Percentiles rank a stretch among this genome's conserved stretches.
These are phyloP conservation scores for Pangasius djambal DNA, from an alignment of 2,797 vertebrate genomes.

Conservation along the genomic window DNA sequence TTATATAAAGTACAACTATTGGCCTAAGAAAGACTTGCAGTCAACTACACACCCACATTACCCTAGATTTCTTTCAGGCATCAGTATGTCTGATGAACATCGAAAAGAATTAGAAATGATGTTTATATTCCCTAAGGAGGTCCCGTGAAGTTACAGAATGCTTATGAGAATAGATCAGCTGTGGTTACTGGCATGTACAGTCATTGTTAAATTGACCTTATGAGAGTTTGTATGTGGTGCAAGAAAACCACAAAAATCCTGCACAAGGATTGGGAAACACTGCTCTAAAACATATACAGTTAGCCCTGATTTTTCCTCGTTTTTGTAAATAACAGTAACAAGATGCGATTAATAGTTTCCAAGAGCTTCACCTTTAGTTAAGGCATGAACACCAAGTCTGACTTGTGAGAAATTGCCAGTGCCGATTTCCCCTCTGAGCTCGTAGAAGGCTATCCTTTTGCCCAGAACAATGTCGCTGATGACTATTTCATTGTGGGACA, in stretches of 20 bases:
- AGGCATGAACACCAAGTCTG: constrained; percentile 74
- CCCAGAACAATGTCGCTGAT: constrained; percentile 72
- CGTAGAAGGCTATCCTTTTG: constrained; percentile 76
- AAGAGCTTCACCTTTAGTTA: constrained; percentile 75
- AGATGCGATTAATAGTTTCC: not conserved
- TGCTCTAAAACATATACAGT: not conserved
- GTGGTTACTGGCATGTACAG: constrained; percentile 25
- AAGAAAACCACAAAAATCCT: not conserved
- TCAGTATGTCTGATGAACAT: constrained; percentile 41
- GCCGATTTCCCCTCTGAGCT: constrained; percentile 78
- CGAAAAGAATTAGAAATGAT: constrained; percentile 14
- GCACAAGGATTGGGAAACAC: not conserved
- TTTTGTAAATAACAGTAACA: not conserved
- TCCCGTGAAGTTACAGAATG: constrained; percentile 36
- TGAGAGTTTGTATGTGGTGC: not conserved
- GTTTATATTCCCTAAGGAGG: not conserved
- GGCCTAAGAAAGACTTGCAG: constrained; percentile 26
- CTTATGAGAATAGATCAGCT: constrained; percentile 51
- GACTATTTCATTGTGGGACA: constrained; percentile 72
- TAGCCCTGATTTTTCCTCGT: not conserved
- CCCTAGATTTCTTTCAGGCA: constrained; percentile 38
- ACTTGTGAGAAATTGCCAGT: constrained; percentile 80
- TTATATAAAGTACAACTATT: constrained; percentile 45
- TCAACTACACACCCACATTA: constrained; percentile 13
- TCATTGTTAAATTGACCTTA: not conserved